Evolutionary conservation across 1,140 invertebrate genomes (phyloP).

Genomic region (Drosophila nebulosa): DNA sequence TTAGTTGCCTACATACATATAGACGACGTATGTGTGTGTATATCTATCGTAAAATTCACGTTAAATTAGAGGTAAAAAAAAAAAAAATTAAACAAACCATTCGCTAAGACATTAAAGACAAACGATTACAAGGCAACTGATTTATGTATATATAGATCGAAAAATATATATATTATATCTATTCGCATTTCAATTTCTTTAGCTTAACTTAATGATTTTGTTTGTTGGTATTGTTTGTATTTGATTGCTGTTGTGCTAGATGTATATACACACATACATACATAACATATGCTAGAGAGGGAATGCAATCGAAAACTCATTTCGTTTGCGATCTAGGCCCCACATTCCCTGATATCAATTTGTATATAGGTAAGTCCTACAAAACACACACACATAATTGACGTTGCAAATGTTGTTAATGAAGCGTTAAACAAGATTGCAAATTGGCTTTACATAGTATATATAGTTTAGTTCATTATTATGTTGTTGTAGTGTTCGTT

Average conservation of each 20-base stretch:
- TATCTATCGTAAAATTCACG: background rate
- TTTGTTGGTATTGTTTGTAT: background rate
- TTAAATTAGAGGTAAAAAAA: conserved; percentile 6
- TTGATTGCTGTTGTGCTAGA: conserved; percentile 8
- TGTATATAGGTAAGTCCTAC: background rate
- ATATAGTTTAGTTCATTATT: conserved; percentile 5
- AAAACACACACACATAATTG: conserved; percentile 5
- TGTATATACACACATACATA: background rate
- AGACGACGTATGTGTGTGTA: conserved; percentile 15
- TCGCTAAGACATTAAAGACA: background rate
- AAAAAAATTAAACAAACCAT: background rate
- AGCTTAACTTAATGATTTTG: background rate
- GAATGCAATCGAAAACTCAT: background rate
- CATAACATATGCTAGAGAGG: background rate
- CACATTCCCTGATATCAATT: background rate
- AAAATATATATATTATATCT: conserved; percentile 6
- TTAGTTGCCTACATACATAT: background rate
- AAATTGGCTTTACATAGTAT: conserved; percentile 28
- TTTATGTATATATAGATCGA: background rate
- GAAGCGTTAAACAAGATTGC: conserved; percentile 44
- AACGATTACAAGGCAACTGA: background rate
- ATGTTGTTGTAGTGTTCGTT: conserved; percentile 26
- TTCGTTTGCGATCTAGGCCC: background rate
- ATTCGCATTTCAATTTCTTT: background rate
- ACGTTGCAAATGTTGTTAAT: conserved; percentile 26